phyloP scores from a whole-genome alignment of 2,888 invertebrate genomes.

The Oscheius sp. region DNA sequence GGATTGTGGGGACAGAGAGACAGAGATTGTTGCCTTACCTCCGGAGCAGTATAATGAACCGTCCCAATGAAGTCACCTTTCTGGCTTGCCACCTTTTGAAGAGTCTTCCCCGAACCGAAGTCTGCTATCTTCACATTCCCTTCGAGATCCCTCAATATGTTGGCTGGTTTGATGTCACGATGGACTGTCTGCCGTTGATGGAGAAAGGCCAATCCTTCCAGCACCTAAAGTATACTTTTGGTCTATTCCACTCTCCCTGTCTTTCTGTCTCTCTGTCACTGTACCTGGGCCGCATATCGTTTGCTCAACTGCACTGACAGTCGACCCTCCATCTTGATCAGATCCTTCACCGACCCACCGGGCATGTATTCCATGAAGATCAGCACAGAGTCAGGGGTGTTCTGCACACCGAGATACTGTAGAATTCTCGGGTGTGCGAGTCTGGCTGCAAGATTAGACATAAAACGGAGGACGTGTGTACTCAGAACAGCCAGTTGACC shows the following conservation, averaged over 20 bases:
- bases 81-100: slow-evolving; percentile 73
- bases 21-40: slow-evolving; percentile 34
- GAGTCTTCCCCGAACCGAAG: slow-evolving; percentile 76
- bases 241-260: neutral
- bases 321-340: slow-evolving; percentile 40
- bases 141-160: slow-evolving; percentile 74
- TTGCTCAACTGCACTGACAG: slow-evolving; percentile 6
- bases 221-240: slow-evolving; percentile 71
- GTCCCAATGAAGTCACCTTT: slow-evolving; percentile 42
- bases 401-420: slow-evolving; percentile 34
- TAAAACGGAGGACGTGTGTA: too few species aligned
- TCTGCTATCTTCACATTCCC: slow-evolving; percentile 77
- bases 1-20: too few species aligned
- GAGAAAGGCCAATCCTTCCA: slow-evolving; percentile 76
- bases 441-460: neutral
- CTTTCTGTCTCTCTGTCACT: too few species aligned
- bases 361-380: slow-evolving; percentile 77
- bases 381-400: slow-evolving; percentile 43
- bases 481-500: too few species aligned
- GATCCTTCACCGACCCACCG: slow-evolving; percentile 75
- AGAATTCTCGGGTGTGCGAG: slow-evolving; percentile 31
- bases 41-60: slow-evolving; percentile 63
- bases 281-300: slow-evolving; percentile 24
- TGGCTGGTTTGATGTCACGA: slow-evolving; percentile 76
- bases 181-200: slow-evolving; percentile 76